Conservation (phyloP, 2,797 vertebrate species). For the Sebastes hubbsi region DNA sequence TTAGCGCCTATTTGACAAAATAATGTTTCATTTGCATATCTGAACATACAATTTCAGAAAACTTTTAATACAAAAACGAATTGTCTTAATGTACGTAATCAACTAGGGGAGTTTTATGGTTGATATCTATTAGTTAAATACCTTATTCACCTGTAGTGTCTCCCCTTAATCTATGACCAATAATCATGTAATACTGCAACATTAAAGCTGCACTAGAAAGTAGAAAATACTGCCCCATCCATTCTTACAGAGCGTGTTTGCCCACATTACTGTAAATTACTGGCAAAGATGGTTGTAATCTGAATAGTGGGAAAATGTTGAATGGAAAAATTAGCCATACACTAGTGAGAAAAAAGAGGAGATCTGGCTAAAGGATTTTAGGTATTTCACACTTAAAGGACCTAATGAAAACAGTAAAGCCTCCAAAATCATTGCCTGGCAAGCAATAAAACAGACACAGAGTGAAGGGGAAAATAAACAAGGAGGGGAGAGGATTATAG, state of each 20-base stretch:
- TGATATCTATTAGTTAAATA: not conserved
- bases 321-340: not conserved
- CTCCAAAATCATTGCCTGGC: not conserved
- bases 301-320: not conserved
- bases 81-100: too few relatives aligned
- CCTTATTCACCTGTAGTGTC: not conserved
- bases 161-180: not conserved
- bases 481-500: not conserved
- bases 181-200: not conserved
- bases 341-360: not conserved
- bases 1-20: not conserved
- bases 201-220: not conserved
- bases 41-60: too few relatives aligned
- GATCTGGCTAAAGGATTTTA: not conserved
- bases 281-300: not conserved
- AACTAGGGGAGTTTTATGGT: too few relatives aligned
- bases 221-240: not conserved
- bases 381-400: not conserved
- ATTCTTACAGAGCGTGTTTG: not conserved
- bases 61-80: too few relatives aligned
- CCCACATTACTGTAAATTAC: not conserved
- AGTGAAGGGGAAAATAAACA: slow-evolving; percentile 20
- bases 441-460: not conserved
- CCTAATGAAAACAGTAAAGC: not conserved
- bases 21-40: not conserved